Evolutionary conservation across 1,140 invertebrate species (phyloP), one percentile per base, ranked within the genome.

Genomic region (Drosophila rufa): DNA sequence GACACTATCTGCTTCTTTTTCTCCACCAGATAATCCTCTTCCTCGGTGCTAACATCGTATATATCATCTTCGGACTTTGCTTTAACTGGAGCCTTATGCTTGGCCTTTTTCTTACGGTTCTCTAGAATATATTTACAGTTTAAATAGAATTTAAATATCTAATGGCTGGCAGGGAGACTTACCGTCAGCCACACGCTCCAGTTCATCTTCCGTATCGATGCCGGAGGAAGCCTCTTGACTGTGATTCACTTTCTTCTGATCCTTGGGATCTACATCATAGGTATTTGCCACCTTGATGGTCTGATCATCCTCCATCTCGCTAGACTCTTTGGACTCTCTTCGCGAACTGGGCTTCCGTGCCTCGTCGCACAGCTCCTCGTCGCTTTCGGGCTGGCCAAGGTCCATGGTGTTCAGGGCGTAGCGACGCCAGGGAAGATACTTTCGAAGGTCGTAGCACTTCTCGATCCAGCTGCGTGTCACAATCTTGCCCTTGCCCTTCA

Each of bases 391-490:
- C 71, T 92, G 79, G 15, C 83, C 83, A 56, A 90, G n/a, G 27
- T 94, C 94, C 4, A 36, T 62, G 38, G 91, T 93, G 82, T 95
- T 94, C 30, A 95, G 78, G 15, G 95, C 95, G 89, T 93, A 96
- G 90, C 95, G 94, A 82, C 95, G 94, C 97, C 97, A 97, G 9
- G 96, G 96, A 30, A 97, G 92, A 65, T 95, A 93, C 86, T 95
- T 95, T 68, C 95, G 94, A 53, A 95, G 91, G 53, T 91, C 93
- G 90, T 95, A 93, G 85, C 96, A 97, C 57, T 96, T 95, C 62
- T 95, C 94, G 56, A 98, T 94, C 97, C 97, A 98, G 27, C 95
- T 93, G 78, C 95, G 95, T 17, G 93, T 95, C 2, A 97, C 96
- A 82, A 97, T 96, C 93, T 94, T 95, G 19, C 95, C 96, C 81